Evolutionary conservation across 2,888 invertebrate species (phyloP), one percentile per base, ranked within the genome.

Genomic region (Galeruca laticollis): DNA sequence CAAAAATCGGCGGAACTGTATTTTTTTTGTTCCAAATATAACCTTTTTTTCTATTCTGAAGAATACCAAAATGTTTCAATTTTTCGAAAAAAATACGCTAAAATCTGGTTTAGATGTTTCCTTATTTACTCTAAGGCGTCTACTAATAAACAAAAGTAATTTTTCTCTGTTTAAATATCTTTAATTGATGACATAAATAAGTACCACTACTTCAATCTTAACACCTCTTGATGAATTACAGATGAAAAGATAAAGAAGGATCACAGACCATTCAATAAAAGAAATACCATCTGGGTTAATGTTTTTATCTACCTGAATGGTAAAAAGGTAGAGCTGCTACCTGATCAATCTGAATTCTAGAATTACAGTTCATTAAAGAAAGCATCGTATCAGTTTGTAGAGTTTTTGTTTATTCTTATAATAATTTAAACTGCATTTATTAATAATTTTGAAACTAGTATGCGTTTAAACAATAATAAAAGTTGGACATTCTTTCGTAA

Each of bases 101-200:
- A 33, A 33, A 33, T 33, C 9, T 33, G 9, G 9, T 33, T 9
- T 6, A 33, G 9, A 33, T 33, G 33, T 33, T 9, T 9, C 33
- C 4, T 33, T 4, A 6, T 33, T 33, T 33, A 33, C 33, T 33
- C 33, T 33, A 33, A 33, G 33, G 9, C 33, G 9, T 33, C 9
- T 6, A 33, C 67, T 59, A 59, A 67, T 62, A 62, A 43, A 2
- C 13, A 43, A 13, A 6, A 15, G 43, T 43, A 13, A 43, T 43
- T n/a, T 13, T 43, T 6, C 51, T 47, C 61, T 64, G 37, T 18
- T n/a, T 56, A 15, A 56, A 11, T 10, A 21, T 21, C 54, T 54
- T 20, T 15, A 54, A 15, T 54, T 54, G 13, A 31, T 8, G 31
- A 20, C n/a, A 13, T 33, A 20, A 56, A 56, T 33, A 56, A 56